Percentiles rank a stretch among this genome's conserved stretches.
Evolutionary conservation across 2,888 invertebrate genomes (phyloP).

Genomic region (Melolontha melolontha): DNA sequence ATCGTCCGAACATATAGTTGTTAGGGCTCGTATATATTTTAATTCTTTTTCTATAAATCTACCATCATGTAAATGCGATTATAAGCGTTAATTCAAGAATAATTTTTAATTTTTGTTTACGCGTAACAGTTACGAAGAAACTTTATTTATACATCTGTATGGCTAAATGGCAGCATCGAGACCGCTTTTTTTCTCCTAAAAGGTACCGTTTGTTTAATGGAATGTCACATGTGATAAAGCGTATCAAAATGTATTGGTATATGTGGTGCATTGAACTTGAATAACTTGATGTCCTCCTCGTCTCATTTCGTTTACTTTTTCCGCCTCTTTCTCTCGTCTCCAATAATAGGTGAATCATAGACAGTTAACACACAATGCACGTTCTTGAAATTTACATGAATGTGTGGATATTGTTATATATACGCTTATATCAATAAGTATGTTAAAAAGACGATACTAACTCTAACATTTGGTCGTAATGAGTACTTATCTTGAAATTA

Average conservation of each 20-base stretch:
- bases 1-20: no score
- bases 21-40: no score
- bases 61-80: no score
- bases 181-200: conserved; percentile 32
- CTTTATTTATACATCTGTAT: no score
- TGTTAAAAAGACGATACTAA: no score
- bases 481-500: no score
- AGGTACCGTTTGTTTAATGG: conserved; percentile 48
- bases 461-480: no score
- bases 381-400: conserved; percentile 31
- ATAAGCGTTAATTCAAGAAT: no score
- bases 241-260: conserved; percentile 48
- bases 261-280: conserved; percentile 36
- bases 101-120: no score
- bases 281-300: conserved; percentile 22
- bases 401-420: not conserved
- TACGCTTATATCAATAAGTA: not conserved
- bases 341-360: conserved; percentile 34
- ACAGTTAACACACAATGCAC: conserved; percentile 23
- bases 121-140: no score
- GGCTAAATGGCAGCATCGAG: not conserved
- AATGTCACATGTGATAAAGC: conserved; percentile 49
- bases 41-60: no score
- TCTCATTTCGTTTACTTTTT: conserved; percentile 18
- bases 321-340: conserved; percentile 9